Percentiles rank a stretch among this genome's conserved stretches.
These are phyloP conservation scores for Nymphicus hollandicus DNA, from an alignment of 2,113 vertebrate species.

Conservation along the genomic window DNA sequence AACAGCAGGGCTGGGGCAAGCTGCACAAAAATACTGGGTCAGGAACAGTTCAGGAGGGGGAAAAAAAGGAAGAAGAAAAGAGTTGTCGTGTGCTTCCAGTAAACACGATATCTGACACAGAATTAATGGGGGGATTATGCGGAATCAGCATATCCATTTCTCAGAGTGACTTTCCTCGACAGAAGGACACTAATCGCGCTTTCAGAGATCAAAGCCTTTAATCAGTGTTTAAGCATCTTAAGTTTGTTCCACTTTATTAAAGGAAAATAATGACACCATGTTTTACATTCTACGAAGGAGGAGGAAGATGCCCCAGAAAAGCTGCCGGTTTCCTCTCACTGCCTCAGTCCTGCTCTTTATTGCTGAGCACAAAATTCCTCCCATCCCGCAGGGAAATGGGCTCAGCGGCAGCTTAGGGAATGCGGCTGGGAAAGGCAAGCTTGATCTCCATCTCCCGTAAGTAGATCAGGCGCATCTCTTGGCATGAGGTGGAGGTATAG, in stretches of 20 bases:
- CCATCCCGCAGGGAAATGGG: accelerated
- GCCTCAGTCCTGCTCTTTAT: background rate
- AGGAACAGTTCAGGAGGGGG: background rate
- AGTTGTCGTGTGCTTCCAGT: background rate
- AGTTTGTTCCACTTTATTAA: conserved; percentile 15
- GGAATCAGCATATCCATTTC: background rate
- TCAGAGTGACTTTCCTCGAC: conserved; percentile 12
- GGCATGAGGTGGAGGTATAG: background rate
- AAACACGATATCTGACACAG: background rate
- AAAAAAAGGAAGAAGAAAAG: background rate
- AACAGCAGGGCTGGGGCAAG: background rate
- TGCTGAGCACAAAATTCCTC: background rate
- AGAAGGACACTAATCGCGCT: conserved; percentile 35
- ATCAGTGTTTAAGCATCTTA: conserved; percentile 35
- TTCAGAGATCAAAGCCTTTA: conserved; percentile 36
- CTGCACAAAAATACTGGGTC: background rate
- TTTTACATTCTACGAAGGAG: background rate
- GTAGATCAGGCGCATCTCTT: accelerated
- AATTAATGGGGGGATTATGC: conserved; percentile 6
- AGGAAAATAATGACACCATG: background rate
- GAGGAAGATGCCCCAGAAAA: background rate
- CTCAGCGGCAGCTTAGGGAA: background rate
- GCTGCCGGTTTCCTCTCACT: background rate
- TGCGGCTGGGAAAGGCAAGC: accelerated
- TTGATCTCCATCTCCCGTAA: accelerated